Evolutionary conservation across 2,797 vertebrate genomes (phyloP), one percentile per base, ranked within the genome.

Genomic region (Spinus pinus): DNA sequence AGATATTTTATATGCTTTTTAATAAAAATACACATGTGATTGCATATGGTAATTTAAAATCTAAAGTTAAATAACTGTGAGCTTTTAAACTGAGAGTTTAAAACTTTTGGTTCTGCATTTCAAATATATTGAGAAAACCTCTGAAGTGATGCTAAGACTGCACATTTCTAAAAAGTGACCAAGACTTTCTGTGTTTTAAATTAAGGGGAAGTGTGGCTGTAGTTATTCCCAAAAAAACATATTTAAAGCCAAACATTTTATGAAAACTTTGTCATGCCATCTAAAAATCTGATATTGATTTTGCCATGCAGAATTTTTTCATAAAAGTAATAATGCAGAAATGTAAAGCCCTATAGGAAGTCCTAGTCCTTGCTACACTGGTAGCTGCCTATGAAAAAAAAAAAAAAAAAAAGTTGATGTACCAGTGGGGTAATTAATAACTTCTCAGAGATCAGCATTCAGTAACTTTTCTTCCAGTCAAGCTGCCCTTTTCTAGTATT

Each of bases 401-500:
- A 22, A 35, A 12, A n/a, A 17, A 33, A 19, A 8, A 14, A 4
- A 21, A 2, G 5, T 15, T 2, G 41, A 4, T 33, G 10, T 42
- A 51, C 14, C 6, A 9, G 3, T 41, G 14, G 5, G 8, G 25
- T 84, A 73, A 47, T 17, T 7, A 15, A 2, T 77, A 70, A 24
- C 2, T 28, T 78, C 4, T 54, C 20, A 3, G 31, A n/a, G 20
- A 67, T 66, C 20, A 44, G 5, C 17, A 51, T 31, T 78, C 37
- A 23, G 3, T 57, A 53, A 24, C 3, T 51, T 84, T 51, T 23
- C 11, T 6, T 69, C 3, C 5, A 4, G 7, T 53, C 16, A 31
- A 37, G 4, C 7, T 53, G 15, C 17, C 5, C 12, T 67, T 87
- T 66, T 58, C 11, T 71, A 28, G 54, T 33, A 35, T 49, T 90